Percentiles rank a stretch among this genome's conserved stretches.
Evolutionary conservation across 2,113 vertebrate species (phyloP).

Genomic region (Nyctibius bracteatus): DNA sequence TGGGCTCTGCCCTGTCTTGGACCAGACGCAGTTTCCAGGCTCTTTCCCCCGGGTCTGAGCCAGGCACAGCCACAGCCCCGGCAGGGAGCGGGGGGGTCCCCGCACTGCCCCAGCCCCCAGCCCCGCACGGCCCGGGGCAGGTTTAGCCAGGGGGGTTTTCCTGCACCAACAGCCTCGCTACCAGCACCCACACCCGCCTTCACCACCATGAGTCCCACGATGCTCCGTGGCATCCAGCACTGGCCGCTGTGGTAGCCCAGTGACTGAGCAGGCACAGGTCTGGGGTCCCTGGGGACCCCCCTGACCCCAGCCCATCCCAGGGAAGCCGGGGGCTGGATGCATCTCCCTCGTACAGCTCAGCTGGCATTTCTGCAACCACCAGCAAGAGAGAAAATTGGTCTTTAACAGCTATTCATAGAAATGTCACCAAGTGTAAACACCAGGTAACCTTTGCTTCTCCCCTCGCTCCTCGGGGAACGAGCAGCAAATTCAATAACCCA

Average conservation of each 20-base stretch:
- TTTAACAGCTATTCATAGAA: conserved; percentile 34
- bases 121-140: fast-evolving
- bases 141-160: neutral
- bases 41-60: fast-evolving
- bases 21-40: fast-evolving
- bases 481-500: neutral
- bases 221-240: fast-evolving
- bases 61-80: fast-evolving
- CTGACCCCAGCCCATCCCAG: fast-evolving
- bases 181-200: neutral
- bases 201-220: fast-evolving
- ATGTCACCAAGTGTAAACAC: conserved; percentile 51
- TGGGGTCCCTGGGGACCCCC: neutral
- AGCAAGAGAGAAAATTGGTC: neutral
- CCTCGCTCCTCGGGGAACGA: neutral
- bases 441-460: conserved; percentile 14
- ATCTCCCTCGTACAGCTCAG: neutral
- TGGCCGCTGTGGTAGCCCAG: fast-evolving
- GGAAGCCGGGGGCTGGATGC: fast-evolving
- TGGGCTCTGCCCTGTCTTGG: neutral
- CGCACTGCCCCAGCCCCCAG: neutral
- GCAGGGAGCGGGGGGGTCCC: neutral
- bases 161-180: neutral
- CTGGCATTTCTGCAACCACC: neutral
- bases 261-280: fast-evolving